Evolutionary conservation across 1,140 invertebrate species (phyloP).

Genomic region (Drosophila funebris): DNA sequence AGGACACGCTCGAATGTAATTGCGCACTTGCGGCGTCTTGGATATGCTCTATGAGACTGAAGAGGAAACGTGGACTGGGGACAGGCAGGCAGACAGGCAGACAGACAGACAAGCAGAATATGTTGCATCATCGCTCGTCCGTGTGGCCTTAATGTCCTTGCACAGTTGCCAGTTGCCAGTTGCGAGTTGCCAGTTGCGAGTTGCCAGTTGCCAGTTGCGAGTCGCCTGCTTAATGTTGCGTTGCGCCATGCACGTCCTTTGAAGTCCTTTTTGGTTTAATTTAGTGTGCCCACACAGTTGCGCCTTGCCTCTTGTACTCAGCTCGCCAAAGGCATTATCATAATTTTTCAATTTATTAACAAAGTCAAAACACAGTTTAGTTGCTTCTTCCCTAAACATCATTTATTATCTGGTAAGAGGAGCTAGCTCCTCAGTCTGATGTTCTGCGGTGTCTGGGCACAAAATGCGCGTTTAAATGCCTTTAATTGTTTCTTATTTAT

Average conservation of each 20-base stretch:
- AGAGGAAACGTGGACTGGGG: neutral
- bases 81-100: neutral
- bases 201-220: constrained; percentile 51
- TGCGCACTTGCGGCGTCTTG: constrained; percentile 77
- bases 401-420: constrained; percentile 67
- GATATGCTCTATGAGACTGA: neutral
- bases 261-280: constrained; percentile 62
- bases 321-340: constrained; percentile 63
- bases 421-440: constrained; percentile 35
- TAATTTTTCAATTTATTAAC: constrained; percentile 82
- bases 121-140: constrained; percentile 74
- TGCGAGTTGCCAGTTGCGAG: constrained; percentile 55
- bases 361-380: constrained; percentile 82
- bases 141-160: constrained; percentile 72
- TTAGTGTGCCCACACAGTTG: constrained; percentile 69
- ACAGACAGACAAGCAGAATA: constrained; percentile 57
- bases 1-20: constrained; percentile 71
- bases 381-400: constrained; percentile 38
- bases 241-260: constrained; percentile 71
- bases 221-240: constrained; percentile 80
- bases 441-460: constrained; percentile 64
- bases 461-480: constrained; percentile 70
- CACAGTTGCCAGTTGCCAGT: constrained; percentile 46
- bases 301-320: constrained; percentile 8
- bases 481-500: constrained; percentile 81